Conservation (phyloP, 2,888 invertebrate species). For the Tinea trinotella region DNA sequence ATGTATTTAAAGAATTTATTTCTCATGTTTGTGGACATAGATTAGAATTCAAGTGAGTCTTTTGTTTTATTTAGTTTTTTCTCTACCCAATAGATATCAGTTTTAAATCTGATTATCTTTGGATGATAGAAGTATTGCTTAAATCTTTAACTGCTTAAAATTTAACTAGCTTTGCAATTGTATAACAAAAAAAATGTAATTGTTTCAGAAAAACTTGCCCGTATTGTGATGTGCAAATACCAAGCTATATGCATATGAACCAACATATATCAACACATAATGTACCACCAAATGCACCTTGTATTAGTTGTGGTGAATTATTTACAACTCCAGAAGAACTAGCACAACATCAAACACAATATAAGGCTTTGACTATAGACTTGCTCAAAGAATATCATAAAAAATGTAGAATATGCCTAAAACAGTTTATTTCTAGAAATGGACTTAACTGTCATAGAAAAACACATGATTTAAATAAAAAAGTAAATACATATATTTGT, state of each 20-base stretch:
- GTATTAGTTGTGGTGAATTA: slow-evolving; percentile 47
- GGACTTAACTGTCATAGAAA: slow-evolving; percentile 66
- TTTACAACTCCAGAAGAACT: slow-evolving; percentile 41
- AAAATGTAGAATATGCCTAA: slow-evolving; percentile 51
- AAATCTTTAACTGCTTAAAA: no score
- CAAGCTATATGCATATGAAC: background rate
- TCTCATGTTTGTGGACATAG: slow-evolving; percentile 76
- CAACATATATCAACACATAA: slow-evolving; percentile 28
- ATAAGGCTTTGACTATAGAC: slow-evolving; percentile 42
- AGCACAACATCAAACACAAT: slow-evolving; percentile 42
- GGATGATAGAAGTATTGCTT: no score
- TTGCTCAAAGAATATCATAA: slow-evolving; percentile 45
- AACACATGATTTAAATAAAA: slow-evolving; percentile 53
- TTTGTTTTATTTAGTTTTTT: no score
- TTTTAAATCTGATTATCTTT: no score
- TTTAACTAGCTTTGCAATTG: no score
- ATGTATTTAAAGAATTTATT: slow-evolving; percentile 75
- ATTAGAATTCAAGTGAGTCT: slow-evolving; percentile 68
- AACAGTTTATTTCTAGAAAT: slow-evolving; percentile 47
- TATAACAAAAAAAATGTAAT: no score
- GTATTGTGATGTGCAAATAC: slow-evolving; percentile 25
- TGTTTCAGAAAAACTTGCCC: slow-evolving; percentile 33
- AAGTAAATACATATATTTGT: slow-evolving; percentile 49
- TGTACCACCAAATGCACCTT: slow-evolving; percentile 34
- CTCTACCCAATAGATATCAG: no score